Evolutionary conservation across 2,797 vertebrate genomes (phyloP), one percentile per base, ranked within the genome.

Genomic region (Neosalanx taihuensis): DNA sequence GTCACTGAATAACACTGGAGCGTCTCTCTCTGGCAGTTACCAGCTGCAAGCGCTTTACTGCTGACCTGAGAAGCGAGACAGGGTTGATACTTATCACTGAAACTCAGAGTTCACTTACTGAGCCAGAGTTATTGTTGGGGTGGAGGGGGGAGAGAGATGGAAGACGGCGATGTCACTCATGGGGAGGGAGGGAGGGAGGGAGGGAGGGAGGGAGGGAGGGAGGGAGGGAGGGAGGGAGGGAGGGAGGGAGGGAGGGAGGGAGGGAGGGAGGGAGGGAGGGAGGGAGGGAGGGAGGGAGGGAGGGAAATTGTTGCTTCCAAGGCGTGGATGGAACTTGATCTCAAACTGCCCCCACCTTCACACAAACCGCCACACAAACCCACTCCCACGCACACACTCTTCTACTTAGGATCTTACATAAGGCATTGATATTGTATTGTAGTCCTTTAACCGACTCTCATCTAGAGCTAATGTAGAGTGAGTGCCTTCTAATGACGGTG

Each of bases 81-180:
- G 81, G 74, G 79, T 79, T 41, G 41, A 78, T 80, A 79, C 83
- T 90, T 88, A 90, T 92, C 87, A 71, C 85, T 71, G 64, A 81
- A 86, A 86, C 81, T 89, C 87, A 86, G 81, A 87, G 77, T 86
- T 88, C 89, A 88, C 87, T 72, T 79, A 87, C 86, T 85, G 84
- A 87, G 87, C 85, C 85, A 76, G 86, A 85, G 86, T 84, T 84
- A 80, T 13, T 46, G 46, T 61, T 72, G 65, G 82, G 89, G 91
- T 92, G 83, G 89, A 91, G 88, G 80, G 79, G 78, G 76, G 73
- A 70, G 74, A 72, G 69, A 69, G 62, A 60, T 65, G 20, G 68
- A 64, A 41, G 69, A 71, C 23, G 78, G 49, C 60, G 76, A 78
- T 46, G 41, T 3, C 9, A 46, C 78, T 83, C 82, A 74, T 80